phyloP scores from a whole-genome alignment of 1,140 invertebrate species.

The Plutomurus gul region DNA sequence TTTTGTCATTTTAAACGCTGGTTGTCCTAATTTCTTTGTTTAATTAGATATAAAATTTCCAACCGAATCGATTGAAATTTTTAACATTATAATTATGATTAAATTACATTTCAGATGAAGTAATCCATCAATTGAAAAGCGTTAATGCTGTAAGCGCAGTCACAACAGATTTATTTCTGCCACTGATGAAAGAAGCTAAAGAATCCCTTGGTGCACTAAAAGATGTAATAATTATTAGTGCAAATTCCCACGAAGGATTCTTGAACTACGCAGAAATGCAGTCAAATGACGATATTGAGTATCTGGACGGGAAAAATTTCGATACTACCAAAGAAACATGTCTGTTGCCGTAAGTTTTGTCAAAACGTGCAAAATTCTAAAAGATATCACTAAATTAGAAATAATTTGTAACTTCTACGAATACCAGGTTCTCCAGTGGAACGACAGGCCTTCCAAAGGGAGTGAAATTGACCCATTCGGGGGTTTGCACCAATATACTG shows the following conservation, averaged over 20 bases:
- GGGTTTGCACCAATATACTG: neutral
- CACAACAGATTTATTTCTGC: slow-evolving; percentile 66
- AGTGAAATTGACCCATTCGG: neutral
- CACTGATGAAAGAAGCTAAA: slow-evolving; percentile 59
- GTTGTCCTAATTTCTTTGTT: too few species aligned
- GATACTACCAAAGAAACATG: neutral
- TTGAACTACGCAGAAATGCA: neutral
- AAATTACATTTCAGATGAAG: slow-evolving; percentile 33
- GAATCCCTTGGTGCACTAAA: slow-evolving; percentile 53
- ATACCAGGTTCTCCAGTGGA: slow-evolving; percentile 58
- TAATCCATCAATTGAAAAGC: slow-evolving; percentile 65
- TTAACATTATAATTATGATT: slow-evolving; percentile 59
- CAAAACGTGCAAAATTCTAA: too few species aligned
- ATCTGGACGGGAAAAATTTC: neutral
- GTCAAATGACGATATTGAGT: neutral
- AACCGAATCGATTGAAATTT: too few species aligned
- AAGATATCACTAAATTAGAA: too few species aligned
- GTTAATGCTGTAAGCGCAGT: slow-evolving; percentile 70
- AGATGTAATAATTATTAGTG: neutral
- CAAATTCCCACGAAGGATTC: neutral
- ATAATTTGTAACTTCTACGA: too few species aligned
- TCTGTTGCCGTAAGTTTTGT: neutral
- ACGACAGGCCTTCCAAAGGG: neutral
- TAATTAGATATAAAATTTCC: too few species aligned
- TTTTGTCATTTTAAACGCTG: too few species aligned